Percentiles rank a stretch among this genome's conserved stretches.
These are phyloP conservation scores for Balaeniceps rex DNA, from an alignment of 2,113 vertebrate species.

Conservation along the genomic window DNA sequence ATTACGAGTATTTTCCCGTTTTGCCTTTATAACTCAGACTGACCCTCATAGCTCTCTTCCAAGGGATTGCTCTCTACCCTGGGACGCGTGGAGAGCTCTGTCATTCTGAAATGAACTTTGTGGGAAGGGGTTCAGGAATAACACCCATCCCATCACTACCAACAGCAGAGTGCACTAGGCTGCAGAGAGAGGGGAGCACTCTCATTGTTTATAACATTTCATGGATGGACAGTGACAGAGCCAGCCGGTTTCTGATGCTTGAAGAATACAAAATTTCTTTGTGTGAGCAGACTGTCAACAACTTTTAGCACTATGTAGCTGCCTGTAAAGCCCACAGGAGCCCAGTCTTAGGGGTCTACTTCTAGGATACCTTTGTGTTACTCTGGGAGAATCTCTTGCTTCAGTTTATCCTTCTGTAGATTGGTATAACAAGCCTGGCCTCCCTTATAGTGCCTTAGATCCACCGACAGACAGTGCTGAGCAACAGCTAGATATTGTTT, in stretches of 20 bases:
- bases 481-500: neutral
- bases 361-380: neutral
- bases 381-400: neutral
- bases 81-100: neutral
- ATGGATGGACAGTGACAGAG: neutral
- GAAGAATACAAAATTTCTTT: neutral
- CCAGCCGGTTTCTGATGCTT: neutral
- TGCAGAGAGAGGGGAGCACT: neutral
- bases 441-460: neutral
- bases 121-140: neutral
- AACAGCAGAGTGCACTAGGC: neutral
- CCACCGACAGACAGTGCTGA: neutral
- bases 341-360: neutral
- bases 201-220: neutral
- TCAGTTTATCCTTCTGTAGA: neutral
- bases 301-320: neutral
- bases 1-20: neutral
- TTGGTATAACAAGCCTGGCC: neutral
- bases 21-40: neutral
- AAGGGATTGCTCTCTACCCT: neutral
- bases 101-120: neutral
- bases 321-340: neutral
- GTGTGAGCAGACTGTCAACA: neutral
- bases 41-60: neutral
- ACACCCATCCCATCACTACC: too few species aligned